Evolutionary conservation across 2,113 vertebrate species (phyloP), one percentile per base, ranked within the genome.

Genomic region (Sphaerodactylus townsendi): DNA sequence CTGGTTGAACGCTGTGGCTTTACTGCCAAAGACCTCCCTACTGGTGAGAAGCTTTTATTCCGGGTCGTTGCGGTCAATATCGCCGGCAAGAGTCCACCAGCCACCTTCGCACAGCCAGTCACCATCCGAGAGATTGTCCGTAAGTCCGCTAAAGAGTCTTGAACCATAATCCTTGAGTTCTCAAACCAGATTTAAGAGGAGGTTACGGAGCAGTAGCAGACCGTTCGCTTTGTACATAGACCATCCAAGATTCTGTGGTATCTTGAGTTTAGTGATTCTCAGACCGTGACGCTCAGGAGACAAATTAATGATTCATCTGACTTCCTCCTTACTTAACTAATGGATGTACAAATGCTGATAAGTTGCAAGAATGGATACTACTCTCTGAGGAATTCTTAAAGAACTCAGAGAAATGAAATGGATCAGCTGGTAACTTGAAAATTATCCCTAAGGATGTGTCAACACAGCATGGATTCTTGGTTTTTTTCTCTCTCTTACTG

Each of bases 101-200:
- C 96, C 77, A 88, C 88, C 0, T 89, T 97, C 69, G 0, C 68
- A 0, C 97, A 98, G 92, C 92, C 96, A 0, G 97, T 98, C 89
- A 98, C 96, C 30, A 97, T 98, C 94, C 94, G 92, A 78, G 98
- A 98, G 93, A 97, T 98, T 73, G 93, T 97, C 39, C 96, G 98
- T 98, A 82, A 96, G 97, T 92, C 69, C 5, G 11, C 65, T 41
- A 1, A 0, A 14, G 72, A 13, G 33, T 53, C 33, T 28, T 39
- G 9, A 17, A 5, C 30, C 21, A 5, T 46, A n/a, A 64, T n/a
- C 6, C 19, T n/a, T 11, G n/a, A 78, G 33, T 4, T 33, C 5
- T 15, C 2, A 25, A 6, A 64, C 21, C 19, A 64, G 10, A 35
- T 6, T 62, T 66, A 37, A 37, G 33, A 35, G 17, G 14, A 9